A percentile compares a stretch with the other conserved stretches of the same genome.
Conservation (phyloP, 2,113 vertebrate genomes). For the Carollia perspicillata region DNA sequence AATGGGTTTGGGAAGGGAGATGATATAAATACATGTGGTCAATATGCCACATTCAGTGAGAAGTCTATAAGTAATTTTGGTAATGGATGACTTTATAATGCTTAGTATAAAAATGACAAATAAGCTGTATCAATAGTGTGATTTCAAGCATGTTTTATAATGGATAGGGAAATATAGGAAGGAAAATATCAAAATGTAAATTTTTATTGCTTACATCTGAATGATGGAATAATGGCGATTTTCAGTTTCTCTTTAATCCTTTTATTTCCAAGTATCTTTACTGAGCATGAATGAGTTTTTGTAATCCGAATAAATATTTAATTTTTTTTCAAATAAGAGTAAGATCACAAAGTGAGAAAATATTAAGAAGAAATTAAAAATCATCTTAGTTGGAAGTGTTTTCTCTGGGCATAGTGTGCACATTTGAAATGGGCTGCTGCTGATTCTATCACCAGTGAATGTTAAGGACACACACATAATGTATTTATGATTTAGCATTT, state of each 20-base stretch:
- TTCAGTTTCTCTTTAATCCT: not conserved
- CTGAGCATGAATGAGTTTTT: not conserved
- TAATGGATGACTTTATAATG: not conserved
- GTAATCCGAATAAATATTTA: not conserved
- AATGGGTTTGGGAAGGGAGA: not conserved
- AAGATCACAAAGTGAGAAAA: slow-evolving; percentile 34
- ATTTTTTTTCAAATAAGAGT: not conserved
- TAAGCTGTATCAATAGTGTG: not conserved
- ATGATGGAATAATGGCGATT: not conserved
- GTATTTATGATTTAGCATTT: not conserved
- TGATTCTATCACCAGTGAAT: not conserved
- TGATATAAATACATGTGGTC: not conserved
- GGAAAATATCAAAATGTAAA: not conserved
- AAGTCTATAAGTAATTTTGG: not conserved
- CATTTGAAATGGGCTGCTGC: not conserved
- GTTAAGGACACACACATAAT: not conserved
- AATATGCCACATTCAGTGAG: not conserved
- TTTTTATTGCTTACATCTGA: not conserved
- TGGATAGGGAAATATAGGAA: not conserved
- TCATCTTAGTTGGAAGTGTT: slow-evolving; percentile 1
- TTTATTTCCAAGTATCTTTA: not conserved
- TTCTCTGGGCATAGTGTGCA: not conserved
- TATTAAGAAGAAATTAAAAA: not conserved
- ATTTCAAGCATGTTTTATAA: slow-evolving; percentile 27
- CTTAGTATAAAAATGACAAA: not conserved